Evolutionary conservation across 2,888 invertebrate species (phyloP).

Genomic region (Serrognathus titanus): DNA sequence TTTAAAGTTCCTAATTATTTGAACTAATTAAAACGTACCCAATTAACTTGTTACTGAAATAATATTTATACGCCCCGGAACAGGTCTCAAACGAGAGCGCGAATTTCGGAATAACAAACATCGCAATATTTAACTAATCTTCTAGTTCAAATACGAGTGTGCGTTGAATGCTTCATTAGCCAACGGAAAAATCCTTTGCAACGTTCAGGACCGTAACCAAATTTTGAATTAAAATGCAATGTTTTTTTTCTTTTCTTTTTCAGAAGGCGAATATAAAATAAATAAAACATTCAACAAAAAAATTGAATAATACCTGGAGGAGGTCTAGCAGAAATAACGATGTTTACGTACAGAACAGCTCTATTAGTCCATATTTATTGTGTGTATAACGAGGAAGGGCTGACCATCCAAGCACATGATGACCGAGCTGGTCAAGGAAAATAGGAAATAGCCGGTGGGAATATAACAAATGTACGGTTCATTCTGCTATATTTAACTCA

Average conservation of each 20-base stretch:
- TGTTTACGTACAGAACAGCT: constrained; percentile 46
- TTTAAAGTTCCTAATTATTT: constrained; percentile 33
- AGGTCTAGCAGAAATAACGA: constrained; percentile 45
- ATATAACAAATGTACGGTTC: constrained; percentile 36
- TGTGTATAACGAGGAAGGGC: constrained; percentile 40
- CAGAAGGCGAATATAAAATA: constrained; percentile 6
- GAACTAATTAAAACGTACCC: constrained; percentile 33
- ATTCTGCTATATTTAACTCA: constrained; percentile 19
- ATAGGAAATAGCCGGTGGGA: constrained; percentile 40
- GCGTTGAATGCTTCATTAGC: constrained; percentile 33
- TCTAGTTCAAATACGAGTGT: constrained; percentile 32
- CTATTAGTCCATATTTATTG: constrained; percentile 49
- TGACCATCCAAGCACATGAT: constrained; percentile 41
- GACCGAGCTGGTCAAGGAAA: constrained; percentile 37
- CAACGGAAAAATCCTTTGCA: constrained; percentile 24
- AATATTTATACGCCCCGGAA: constrained; percentile 31
- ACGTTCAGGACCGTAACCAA: too few relatives aligned
- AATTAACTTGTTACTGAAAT: constrained; percentile 34
- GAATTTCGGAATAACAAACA: constrained; percentile 32
- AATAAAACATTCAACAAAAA: constrained; percentile 6
- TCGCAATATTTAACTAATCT: constrained; percentile 33
- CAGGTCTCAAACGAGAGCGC: constrained; percentile 26
- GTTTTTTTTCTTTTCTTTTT: background rate
- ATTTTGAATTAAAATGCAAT: background rate
- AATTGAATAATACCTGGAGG: constrained; percentile 30